A percentile compares a stretch with the other conserved stretches of the same genome.
These are phyloP conservation scores for Atractosteus spatula DNA, from an alignment of 2,113 vertebrate genomes.

Conservation along the genomic window DNA sequence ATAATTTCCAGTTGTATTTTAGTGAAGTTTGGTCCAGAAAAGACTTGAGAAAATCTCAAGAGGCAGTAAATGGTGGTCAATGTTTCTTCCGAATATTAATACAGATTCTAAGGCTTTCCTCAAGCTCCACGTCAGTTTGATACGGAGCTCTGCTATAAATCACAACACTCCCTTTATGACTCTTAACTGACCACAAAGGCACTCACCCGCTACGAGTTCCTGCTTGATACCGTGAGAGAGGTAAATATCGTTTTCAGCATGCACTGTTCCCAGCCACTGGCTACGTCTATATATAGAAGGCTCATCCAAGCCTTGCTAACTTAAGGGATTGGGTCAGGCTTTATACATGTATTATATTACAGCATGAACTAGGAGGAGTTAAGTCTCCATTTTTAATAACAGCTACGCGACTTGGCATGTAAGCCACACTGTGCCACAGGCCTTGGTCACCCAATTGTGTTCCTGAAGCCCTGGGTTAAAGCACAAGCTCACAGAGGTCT, in stretches of 20 bases:
- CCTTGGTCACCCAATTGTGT: background rate
- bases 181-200: constrained; percentile 20
- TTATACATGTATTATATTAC: constrained; percentile 44
- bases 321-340: constrained; percentile 24
- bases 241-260: constrained; percentile 1
- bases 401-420: background rate
- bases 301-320: constrained; percentile 42
- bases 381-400: background rate
- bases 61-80: background rate
- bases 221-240: background rate
- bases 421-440: background rate
- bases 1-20: too few species aligned
- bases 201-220: background rate
- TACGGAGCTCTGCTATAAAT: too few species aligned
- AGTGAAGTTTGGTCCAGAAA: too few species aligned
- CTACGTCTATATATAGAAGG: constrained; percentile 52
- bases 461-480: background rate
- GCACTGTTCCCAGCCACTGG: constrained; percentile 23
- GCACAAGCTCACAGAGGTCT: background rate
- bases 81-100: too few species aligned
- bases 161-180: too few species aligned
- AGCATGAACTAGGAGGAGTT: constrained; percentile 19
- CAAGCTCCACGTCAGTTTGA: too few species aligned
- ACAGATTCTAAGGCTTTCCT: too few species aligned
- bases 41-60: background rate